Evolutionary conservation across 2,888 invertebrate species (phyloP).

Genomic region (Ornithoptera priamus): DNA sequence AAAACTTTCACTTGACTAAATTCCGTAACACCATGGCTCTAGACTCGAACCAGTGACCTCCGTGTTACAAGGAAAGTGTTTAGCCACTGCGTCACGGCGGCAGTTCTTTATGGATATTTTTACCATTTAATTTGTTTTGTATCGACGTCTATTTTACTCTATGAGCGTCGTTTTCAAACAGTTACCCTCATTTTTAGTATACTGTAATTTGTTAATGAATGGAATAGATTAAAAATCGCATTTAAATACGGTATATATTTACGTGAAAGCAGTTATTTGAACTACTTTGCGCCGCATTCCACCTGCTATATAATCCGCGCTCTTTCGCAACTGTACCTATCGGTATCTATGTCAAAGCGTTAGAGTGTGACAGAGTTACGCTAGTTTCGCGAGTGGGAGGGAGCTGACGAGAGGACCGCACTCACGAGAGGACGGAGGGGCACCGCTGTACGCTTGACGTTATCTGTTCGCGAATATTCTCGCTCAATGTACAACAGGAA

Average conservation of each 20-base stretch:
- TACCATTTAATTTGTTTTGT: not conserved
- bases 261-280: constrained; percentile 77
- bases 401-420: constrained; percentile 55
- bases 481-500: constrained; percentile 71
- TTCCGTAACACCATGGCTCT: no score
- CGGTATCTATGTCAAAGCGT: constrained; percentile 75
- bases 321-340: constrained; percentile 73
- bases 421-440: constrained; percentile 76
- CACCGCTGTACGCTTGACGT: constrained; percentile 60
- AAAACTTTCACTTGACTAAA: no score
- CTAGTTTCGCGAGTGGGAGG: constrained; percentile 42
- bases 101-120: not conserved
- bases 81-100: no score
- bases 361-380: constrained; percentile 47
- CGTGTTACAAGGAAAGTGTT: no score
- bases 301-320: constrained; percentile 80
- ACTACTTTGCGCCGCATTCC: constrained; percentile 76
- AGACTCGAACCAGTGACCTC: no score
- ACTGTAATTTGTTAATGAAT: not conserved
- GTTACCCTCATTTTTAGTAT: not conserved
- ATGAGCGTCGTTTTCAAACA: not conserved
- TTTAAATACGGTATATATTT: constrained; percentile 46
- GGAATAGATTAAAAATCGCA: constrained; percentile 18
- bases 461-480: constrained; percentile 78
- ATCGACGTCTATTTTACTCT: not conserved